These are phyloP conservation scores for Galeopsomyia nigrocyanea DNA, from an alignment of 2,888 invertebrate genomes.

Conservation along the genomic window DNA sequence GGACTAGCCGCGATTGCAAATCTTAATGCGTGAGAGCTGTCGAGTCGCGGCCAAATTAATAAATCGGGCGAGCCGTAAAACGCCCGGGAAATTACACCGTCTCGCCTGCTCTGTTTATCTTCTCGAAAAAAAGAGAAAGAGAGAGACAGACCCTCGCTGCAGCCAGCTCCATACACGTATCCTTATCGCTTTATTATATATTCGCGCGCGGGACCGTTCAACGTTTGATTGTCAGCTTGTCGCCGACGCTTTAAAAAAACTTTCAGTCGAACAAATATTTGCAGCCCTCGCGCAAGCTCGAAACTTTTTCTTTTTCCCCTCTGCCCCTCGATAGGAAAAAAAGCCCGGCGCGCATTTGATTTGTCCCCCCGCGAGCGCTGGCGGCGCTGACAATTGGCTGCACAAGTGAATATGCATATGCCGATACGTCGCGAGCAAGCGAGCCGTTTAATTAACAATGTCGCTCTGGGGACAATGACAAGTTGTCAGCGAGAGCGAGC, in stretches of 20 bases:
- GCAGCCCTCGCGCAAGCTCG: slow-evolving; percentile 4
- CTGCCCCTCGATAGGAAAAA: slow-evolving; percentile 20
- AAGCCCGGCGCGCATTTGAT: slow-evolving; percentile 13
- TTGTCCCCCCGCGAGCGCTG: neutral
- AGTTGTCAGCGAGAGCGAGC: slow-evolving; percentile 58
- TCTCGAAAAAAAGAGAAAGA: too few relatives aligned
- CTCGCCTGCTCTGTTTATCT: too few relatives aligned
- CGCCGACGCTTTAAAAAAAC: slow-evolving; percentile 34
- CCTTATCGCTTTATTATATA: too few relatives aligned
- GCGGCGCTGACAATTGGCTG: too few relatives aligned
- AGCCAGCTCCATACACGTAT: too few relatives aligned
- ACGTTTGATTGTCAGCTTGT: too few relatives aligned
- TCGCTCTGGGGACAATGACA: slow-evolving; percentile 61
- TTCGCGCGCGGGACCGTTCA: too few relatives aligned
- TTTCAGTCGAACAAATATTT: slow-evolving; percentile 47
- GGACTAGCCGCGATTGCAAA: too few relatives aligned
- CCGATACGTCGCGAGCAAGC: slow-evolving; percentile 52
- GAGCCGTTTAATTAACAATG: slow-evolving; percentile 66
- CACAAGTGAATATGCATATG: neutral
- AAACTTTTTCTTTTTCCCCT: too few relatives aligned
- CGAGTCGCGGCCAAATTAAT: neutral
- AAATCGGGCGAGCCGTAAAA: neutral
- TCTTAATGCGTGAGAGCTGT: too few relatives aligned
- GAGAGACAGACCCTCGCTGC: too few relatives aligned
- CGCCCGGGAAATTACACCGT: neutral